Evolutionary conservation across 1,140 invertebrate species (phyloP), one percentile per base, ranked within the genome.

Genomic region (Drosophila neocordata): DNA sequence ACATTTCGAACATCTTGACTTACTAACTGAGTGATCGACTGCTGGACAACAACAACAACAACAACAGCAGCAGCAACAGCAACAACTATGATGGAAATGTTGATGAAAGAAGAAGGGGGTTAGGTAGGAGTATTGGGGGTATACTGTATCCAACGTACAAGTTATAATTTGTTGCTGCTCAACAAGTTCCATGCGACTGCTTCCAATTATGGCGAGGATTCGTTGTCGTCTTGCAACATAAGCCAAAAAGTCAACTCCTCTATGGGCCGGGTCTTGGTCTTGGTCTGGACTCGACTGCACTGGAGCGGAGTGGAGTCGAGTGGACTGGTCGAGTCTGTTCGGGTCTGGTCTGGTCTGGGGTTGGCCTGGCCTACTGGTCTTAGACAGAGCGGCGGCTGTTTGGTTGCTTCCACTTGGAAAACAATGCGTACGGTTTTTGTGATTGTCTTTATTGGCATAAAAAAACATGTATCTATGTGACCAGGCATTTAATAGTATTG

Each of bases 161-260:
- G 41, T 72, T 87, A 82, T 87, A 87, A 85, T 87, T 87, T 87
- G 65, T 60, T 51, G 65, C 35, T 52, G 72, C 77, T 56, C 78
- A 87, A 85, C 82, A 76, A 85, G 82, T 85, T 85, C 82, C 82
- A 73, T 61, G 70, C 65, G 82, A 81, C 78, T 85, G 78, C 82
- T 82, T 87, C 82, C 82, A 85, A 87, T 85, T 85, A 85, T 85
- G 82, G 82, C 65, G 65, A 87, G 82, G 81, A 85, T 82, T 79
- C 81, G 77, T 48, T 48, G 41, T 48, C 15, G 41, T 48, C 63
- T 81, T 87, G 82, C 82, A 75, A 81, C 81, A 87, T 81, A 69
- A 78, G 48, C 81, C 81, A 85, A 79, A 87, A 83, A 84, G 68
- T 79, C 80, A 83, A 83, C 80, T 79, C 61, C 77, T 77, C 31